phyloP scores from a whole-genome alignment of 1,140 invertebrate genomes.

The Drosophila bipectinata region DNA sequence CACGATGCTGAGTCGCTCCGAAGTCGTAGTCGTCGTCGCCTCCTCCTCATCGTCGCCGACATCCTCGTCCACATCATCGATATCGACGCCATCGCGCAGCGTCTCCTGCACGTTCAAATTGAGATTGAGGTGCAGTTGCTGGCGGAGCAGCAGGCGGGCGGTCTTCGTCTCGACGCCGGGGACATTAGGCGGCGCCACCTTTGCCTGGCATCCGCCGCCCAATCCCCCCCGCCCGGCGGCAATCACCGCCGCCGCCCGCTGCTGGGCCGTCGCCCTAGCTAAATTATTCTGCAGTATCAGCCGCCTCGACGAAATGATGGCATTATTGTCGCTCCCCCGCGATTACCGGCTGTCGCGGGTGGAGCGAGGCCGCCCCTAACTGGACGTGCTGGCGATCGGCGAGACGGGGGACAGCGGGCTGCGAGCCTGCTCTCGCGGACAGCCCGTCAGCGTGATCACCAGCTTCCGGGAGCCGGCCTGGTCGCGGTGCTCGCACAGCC shows the following conservation, averaged over 20 bases:
- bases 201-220: slow-evolving; percentile 30
- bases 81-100: slow-evolving; percentile 77
- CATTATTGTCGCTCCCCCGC: slow-evolving; percentile 84
- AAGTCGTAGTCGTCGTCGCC: slow-evolving; percentile 9
- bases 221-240: slow-evolving; percentile 63
- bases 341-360: slow-evolving; percentile 84
- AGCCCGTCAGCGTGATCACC: slow-evolving; percentile 95
- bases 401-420: slow-evolving; percentile 92
- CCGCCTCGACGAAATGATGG: slow-evolving; percentile 84
- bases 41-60: slow-evolving; percentile 40
- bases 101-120: slow-evolving; percentile 75
- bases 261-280: slow-evolving; percentile 79
- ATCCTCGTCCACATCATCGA: slow-evolving; percentile 82
- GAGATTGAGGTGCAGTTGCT: slow-evolving; percentile 79
- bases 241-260: slow-evolving; percentile 72
- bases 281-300: slow-evolving; percentile 84
- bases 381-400: slow-evolving; percentile 94
- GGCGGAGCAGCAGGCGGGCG: slow-evolving; percentile 71
- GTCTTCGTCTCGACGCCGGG: slow-evolving; percentile 54
- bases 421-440: slow-evolving; percentile 91
- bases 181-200: slow-evolving; percentile 51
- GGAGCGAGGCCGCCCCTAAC: slow-evolving; percentile 89
- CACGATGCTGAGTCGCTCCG: slow-evolving; percentile 18
- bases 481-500: slow-evolving; percentile 98
- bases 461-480: slow-evolving; percentile 96